Evolutionary conservation across 2,113 vertebrate species (phyloP).

Genomic region (Zosterops japonicus): DNA sequence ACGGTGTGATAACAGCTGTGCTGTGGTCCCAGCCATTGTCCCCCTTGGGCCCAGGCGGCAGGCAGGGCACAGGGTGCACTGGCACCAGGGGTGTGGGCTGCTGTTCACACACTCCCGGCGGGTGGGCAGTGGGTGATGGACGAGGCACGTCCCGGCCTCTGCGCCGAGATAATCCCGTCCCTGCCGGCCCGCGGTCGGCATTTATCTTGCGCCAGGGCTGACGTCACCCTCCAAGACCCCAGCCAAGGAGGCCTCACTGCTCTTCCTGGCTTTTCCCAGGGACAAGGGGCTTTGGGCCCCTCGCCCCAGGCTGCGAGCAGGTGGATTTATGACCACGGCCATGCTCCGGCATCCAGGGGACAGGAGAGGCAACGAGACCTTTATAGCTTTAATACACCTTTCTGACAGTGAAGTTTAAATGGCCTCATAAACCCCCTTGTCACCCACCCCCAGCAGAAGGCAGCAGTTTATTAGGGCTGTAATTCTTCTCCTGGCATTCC

Average conservation of each 20-base stretch:
- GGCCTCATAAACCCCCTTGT: slow-evolving; percentile 51
- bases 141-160: not conserved
- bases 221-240: slow-evolving; percentile 17
- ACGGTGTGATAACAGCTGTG: rapidly evolving
- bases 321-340: slow-evolving; percentile 50
- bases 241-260: not conserved
- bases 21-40: not conserved
- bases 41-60: rapidly evolving
- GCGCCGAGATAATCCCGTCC: not conserved
- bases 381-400: slow-evolving; percentile 65
- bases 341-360: not conserved
- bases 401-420: slow-evolving; percentile 63
- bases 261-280: slow-evolving; percentile 14
- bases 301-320: not conserved
- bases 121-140: not conserved
- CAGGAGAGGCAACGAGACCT: not conserved
- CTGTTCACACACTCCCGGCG: rapidly evolving
- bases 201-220: not conserved
- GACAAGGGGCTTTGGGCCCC: not conserved
- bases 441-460: slow-evolving; percentile 40
- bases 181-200: not conserved
- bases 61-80: rapidly evolving
- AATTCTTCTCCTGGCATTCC: slow-evolving; percentile 69
- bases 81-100: rapidly evolving
- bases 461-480: slow-evolving; percentile 58